Percentiles rank a stretch among this genome's conserved stretches.
Conservation (phyloP, 2,888 invertebrate species). For the Rhorus exstirpatorius region DNA sequence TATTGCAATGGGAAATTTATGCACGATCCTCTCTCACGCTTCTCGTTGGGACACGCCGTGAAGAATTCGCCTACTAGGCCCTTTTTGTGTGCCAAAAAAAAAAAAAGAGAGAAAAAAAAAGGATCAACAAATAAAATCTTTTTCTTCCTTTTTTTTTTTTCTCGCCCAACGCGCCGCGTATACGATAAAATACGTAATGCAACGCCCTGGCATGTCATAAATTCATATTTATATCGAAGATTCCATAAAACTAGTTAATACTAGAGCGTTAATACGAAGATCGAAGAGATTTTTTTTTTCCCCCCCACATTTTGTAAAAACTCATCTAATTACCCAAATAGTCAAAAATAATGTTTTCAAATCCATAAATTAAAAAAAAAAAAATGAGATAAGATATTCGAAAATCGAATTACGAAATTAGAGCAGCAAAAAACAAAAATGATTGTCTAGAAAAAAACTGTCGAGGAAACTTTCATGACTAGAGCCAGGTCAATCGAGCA, state of each 20-base stretch:
- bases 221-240: constrained; percentile 70
- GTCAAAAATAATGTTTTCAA: constrained; percentile 17
- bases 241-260: constrained; percentile 74
- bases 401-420: neutral
- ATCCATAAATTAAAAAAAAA: neutral
- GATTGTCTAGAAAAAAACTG: neutral
- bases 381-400: neutral
- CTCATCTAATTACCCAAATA: constrained; percentile 52
- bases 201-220: constrained; percentile 68
- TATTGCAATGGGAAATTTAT: constrained; percentile 64
- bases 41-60: constrained; percentile 70
- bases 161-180: constrained; percentile 49
- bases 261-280: constrained; percentile 72
- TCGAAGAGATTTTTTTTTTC: constrained; percentile 65
- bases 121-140: constrained; percentile 55
- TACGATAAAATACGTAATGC: constrained; percentile 60
- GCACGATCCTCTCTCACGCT: constrained; percentile 24
- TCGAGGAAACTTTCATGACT: neutral
- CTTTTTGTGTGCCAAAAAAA: constrained; percentile 65
- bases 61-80: constrained; percentile 72
- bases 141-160: constrained; percentile 33
- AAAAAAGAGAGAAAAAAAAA: constrained; percentile 40
- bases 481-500: constrained; percentile 17
- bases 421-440: neutral
- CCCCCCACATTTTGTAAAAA: constrained; percentile 39